Percentiles rank a stretch among this genome's conserved stretches.
phyloP scores from a whole-genome alignment of 2,797 vertebrate genomes.

The Gallinago solitaria region DNA sequence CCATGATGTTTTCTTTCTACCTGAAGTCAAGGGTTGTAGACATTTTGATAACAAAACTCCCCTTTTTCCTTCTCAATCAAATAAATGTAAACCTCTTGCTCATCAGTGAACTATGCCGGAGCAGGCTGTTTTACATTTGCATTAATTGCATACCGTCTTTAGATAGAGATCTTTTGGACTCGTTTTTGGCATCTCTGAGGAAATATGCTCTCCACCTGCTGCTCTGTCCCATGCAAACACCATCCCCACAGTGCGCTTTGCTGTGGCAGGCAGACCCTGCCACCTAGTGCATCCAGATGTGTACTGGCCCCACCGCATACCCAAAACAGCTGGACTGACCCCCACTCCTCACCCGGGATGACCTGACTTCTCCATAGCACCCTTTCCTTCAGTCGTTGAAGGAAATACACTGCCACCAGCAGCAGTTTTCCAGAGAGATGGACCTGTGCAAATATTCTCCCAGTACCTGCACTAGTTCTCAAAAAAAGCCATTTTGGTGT shows the following conservation, averaged over 20 bases:
- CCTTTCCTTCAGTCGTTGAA: background rate
- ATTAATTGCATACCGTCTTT: constrained; percentile 53
- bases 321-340: background rate
- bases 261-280: constrained; percentile 40
- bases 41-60: background rate
- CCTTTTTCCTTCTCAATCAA: background rate
- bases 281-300: constrained; percentile 63
- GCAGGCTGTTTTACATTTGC: constrained; percentile 51
- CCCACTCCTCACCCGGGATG: background rate
- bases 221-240: background rate
- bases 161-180: constrained; percentile 56
- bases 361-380: background rate
- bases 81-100: constrained; percentile 1
- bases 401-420: background rate
- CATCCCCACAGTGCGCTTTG: background rate
- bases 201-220: constrained; percentile 57
- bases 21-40: background rate
- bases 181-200: background rate
- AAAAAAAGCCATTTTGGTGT: background rate
- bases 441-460: background rate
- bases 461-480: background rate
- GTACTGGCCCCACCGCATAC: background rate
- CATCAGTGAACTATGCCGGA: constrained; percentile 6
- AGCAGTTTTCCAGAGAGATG: background rate
- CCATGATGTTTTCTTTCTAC: background rate